phyloP scores from a whole-genome alignment of 2,113 vertebrate species.

The Elgaria multicarinata region DNA sequence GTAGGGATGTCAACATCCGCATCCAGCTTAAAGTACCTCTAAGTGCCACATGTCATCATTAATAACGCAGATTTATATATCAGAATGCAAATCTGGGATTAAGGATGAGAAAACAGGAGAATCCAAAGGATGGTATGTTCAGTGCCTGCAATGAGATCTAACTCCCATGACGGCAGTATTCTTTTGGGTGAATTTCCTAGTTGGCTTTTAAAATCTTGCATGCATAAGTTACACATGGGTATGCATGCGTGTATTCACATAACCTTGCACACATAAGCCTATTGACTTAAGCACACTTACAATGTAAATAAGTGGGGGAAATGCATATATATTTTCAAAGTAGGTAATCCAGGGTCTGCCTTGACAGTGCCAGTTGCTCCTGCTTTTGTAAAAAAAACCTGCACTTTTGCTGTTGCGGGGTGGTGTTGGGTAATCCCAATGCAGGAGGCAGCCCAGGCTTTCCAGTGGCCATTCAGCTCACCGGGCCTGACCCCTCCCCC shows the following conservation, averaged over 20 bases:
- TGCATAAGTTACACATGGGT: constrained; percentile 6
- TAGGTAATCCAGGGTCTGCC: no score
- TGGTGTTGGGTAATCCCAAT: no score
- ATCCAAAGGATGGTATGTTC: constrained; percentile 37
- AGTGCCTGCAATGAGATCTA: background rate
- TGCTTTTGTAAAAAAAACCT: no score
- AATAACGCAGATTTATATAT: constrained; percentile 53
- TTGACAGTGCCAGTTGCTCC: no score
- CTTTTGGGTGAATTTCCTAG: constrained; percentile 33
- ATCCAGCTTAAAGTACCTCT: constrained; percentile 60
- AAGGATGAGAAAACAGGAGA: constrained; percentile 49
- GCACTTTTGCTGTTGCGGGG: no score
- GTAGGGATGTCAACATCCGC: constrained; percentile 55
- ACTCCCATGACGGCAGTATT: background rate
- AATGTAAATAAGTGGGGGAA: constrained; percentile 40
- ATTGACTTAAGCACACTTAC: constrained; percentile 19
- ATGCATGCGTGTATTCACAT: constrained; percentile 50
- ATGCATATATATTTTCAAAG: background rate
- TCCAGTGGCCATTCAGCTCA: no score
- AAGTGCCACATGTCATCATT: constrained; percentile 65
- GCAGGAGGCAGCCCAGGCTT: no score
- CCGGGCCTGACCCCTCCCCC: no score
- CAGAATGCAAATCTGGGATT: constrained; percentile 60
- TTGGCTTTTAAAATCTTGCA: constrained; percentile 20
- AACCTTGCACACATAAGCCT: constrained; percentile 29